A percentile compares a stretch with the other conserved stretches of the same genome.
phyloP scores from a whole-genome alignment of 2,797 vertebrate genomes.

The Aeoliscus strigatus region DNA sequence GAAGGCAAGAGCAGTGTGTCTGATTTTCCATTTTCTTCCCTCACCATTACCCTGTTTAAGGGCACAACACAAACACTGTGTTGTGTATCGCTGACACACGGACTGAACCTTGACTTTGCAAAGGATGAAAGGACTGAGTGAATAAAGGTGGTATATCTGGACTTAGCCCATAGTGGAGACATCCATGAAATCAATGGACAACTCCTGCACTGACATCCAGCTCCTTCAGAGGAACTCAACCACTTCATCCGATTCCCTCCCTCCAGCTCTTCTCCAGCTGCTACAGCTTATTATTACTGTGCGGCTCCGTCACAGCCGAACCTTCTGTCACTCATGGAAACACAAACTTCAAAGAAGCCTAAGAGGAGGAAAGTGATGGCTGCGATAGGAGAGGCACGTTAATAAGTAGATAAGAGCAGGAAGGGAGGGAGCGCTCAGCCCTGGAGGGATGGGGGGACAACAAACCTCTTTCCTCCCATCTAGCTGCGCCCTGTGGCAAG shows the following conservation, averaged over 20 bases:
- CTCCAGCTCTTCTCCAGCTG: constrained; percentile 34
- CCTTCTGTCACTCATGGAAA: constrained; percentile 48
- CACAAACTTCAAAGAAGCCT: constrained; percentile 48
- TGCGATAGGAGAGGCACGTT: constrained; percentile 20
- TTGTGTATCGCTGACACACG: constrained; percentile 13
- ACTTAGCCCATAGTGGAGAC: constrained; percentile 13
- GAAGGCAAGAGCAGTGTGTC: no score
- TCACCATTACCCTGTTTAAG: no score
- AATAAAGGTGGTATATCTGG: constrained; percentile 33
- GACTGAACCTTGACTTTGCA: constrained; percentile 21
- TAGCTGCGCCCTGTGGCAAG: constrained; percentile 16
- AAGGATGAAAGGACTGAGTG: constrained; percentile 1
- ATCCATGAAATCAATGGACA: constrained; percentile 15
- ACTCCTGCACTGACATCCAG: constrained; percentile 16
- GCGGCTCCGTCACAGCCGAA: constrained; percentile 36
- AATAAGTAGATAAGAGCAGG: constrained; percentile 13
- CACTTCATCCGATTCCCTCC: constrained; percentile 43
- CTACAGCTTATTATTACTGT: constrained; percentile 40
- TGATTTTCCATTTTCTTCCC: background rate
- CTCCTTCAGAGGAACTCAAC: constrained; percentile 33
- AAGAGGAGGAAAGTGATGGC: constrained; percentile 27
- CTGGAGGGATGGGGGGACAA: constrained; percentile 5
- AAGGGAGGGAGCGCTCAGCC: constrained; percentile 39
- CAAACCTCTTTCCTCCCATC: constrained; percentile 23
- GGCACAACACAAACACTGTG: background rate